Evolutionary conservation across 2,888 invertebrate genomes (phyloP).

Genomic region (Agrochola lychnidis): DNA sequence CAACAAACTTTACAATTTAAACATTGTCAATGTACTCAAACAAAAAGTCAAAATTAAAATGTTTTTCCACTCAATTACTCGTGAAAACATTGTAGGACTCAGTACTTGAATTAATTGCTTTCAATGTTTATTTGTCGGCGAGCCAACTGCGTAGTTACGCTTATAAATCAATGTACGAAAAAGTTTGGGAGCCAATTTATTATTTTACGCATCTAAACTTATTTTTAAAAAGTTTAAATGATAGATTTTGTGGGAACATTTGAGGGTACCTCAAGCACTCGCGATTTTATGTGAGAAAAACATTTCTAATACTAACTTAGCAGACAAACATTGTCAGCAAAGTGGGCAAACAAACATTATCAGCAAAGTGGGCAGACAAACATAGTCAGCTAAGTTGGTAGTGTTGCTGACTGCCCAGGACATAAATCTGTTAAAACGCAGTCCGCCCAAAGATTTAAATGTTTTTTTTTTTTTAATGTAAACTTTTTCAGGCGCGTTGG

Average conservation of each 20-base stretch:
- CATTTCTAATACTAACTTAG: not conserved
- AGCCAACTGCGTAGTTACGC: constrained; percentile 24
- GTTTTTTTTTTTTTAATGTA: too few relatives aligned
- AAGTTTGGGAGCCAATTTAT: constrained; percentile 27
- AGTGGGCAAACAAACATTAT: too few relatives aligned
- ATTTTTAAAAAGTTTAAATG: constrained; percentile 19
- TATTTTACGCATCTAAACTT: constrained; percentile 5
- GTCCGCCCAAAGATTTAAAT: not conserved
- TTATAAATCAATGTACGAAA: constrained; percentile 21
- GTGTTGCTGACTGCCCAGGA: not conserved
- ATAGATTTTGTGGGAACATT: not conserved
- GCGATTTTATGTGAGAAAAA: not conserved
- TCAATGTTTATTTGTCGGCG: constrained; percentile 29
- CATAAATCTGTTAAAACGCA: not conserved
- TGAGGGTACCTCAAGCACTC: not conserved
- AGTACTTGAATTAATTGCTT: constrained; percentile 50
- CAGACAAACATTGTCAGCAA: not conserved
- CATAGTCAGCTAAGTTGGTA: not conserved
- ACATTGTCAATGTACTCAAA: constrained; percentile 26
- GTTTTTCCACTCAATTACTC: constrained; percentile 29
- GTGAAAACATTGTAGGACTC: constrained; percentile 22
- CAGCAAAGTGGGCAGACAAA: not conserved
- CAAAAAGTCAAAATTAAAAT: constrained; percentile 23
- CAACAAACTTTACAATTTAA: constrained; percentile 18
- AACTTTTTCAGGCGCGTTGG: too few relatives aligned